Evolutionary conservation across 2,888 invertebrate species (phyloP), one percentile per base, ranked within the genome.

Genomic region (Entomobrya proxima): DNA sequence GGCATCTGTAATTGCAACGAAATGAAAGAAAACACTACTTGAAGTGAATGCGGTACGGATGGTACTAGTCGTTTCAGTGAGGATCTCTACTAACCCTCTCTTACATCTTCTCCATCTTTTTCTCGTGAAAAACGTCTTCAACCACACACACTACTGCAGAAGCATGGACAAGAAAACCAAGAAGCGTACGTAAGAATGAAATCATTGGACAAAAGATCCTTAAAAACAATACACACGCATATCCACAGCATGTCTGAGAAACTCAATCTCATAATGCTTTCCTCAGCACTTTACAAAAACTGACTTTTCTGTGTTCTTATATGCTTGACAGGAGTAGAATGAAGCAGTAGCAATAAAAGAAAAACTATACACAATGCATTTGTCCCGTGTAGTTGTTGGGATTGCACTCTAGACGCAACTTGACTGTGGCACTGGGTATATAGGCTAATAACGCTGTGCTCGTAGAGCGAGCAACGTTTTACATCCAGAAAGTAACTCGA

Each of bases 361-460:
- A 37, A 75, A 75, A 30, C 44, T 64, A 30, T 50, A 78, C n/a
- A n/a, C 61, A 78, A 40, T 64, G 30, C 58, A 44, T n/a, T 27
- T 35, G 18, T 27, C 37, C 30, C 27, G 58, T 76, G 21, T 15
- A 13, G 30, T 44, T 27, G 27, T 47, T 18, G 18, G 21, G 64
- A 78, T 78, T 78, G 78, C 78, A 78, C 78, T 78, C 78, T 30
- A 21, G 76, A 76, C 76, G 76, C 76, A 37, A 64, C 52, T 83
- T 84, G 77, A 84, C 69, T 84, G 84, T 84, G 84, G 84, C 84
- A 84, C 84, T 84, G 72, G 84, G 84, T 84, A 84, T 84, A 44
- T 84, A 84, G 84, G 84, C 84, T 84, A 84, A 84, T 61, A 78
- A 47, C 61, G 44, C 40, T n/a, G 44, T 37, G 27, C n/a, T n/a